Evolutionary conservation across 2,797 vertebrate genomes (phyloP).

Genomic region (Alauda arvensis): DNA sequence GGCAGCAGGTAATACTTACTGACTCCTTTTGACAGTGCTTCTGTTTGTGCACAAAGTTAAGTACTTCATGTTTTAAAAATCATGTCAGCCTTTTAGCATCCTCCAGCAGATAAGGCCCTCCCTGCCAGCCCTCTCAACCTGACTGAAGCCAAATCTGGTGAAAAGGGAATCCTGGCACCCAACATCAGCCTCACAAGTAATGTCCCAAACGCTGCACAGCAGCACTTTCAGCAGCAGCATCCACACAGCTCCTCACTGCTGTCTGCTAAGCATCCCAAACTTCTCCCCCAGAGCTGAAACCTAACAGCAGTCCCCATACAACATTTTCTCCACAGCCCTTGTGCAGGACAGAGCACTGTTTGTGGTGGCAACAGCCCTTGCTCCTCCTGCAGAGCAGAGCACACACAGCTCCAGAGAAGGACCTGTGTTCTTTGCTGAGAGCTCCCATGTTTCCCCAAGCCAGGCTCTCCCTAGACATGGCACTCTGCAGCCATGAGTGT

Average conservation of each 20-base stretch:
- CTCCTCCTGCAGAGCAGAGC: neutral
- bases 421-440: neutral
- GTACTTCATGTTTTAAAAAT: neutral
- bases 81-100: neutral
- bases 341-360: neutral
- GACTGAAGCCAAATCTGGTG: neutral
- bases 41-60: neutral
- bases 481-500: neutral
- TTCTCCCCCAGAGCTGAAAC: neutral
- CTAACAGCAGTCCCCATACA: neutral
- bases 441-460: accelerated
- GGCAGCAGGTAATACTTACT: neutral
- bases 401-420: neutral
- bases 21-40: neutral
- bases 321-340: neutral
- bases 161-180: neutral
- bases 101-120: neutral
- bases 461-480: neutral
- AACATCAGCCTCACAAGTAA: neutral
- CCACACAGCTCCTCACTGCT: neutral
- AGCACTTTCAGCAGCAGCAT: neutral
- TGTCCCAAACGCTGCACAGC: neutral
- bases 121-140: neutral
- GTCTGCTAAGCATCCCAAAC: neutral
- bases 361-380: neutral